Percentiles rank a stretch among this genome's conserved stretches.
phyloP scores from a whole-genome alignment of 2,113 vertebrate genomes.

The Gorsachius goisagi region DNA sequence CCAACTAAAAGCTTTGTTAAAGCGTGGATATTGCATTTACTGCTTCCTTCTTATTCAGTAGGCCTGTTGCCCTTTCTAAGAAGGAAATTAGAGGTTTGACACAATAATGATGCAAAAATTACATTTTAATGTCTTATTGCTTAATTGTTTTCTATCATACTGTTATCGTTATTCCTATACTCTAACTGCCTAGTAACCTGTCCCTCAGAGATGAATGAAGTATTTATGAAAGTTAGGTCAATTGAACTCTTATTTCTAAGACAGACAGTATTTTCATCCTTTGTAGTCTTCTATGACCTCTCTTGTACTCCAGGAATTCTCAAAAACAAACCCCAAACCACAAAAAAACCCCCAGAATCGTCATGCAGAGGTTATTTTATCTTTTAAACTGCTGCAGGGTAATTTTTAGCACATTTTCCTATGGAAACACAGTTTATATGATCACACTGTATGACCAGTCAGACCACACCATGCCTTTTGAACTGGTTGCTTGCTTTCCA shows the following conservation, averaged over 20 bases:
- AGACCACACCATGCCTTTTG: neutral
- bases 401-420: neutral
- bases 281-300: neutral
- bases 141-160: neutral
- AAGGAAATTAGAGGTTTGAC: neutral
- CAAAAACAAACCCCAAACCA: neutral
- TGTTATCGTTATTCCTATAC: neutral
- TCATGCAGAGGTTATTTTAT: neutral
- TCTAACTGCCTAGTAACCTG: neutral
- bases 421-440: neutral
- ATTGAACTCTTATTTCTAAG: neutral
- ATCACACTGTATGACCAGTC: neutral
- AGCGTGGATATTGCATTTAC: neutral
- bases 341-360: neutral
- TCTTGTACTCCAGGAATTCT: neutral
- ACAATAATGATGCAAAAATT: neutral
- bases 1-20: neutral
- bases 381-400: neutral
- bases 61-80: neutral
- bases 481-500: neutral
- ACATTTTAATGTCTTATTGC: neutral
- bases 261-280: neutral
- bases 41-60: neutral
- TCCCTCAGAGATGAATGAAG: neutral
- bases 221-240: neutral